phyloP scores from a whole-genome alignment of 2,113 vertebrate species.

The Archilochus colubris region DNA sequence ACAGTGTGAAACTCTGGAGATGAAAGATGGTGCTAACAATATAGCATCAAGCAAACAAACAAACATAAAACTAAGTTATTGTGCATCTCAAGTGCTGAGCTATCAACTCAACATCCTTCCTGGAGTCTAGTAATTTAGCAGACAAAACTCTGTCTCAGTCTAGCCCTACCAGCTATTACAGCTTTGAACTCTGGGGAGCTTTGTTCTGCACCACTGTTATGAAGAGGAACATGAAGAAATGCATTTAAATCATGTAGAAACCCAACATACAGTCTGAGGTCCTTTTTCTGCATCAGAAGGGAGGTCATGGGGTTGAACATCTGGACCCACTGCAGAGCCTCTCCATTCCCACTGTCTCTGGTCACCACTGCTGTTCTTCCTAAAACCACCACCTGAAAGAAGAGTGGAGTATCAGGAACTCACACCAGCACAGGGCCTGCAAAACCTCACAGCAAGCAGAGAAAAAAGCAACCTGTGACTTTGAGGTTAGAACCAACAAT shows the following conservation, averaged over 20 bases:
- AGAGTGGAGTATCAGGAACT: neutral
- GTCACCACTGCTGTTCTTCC: conserved; percentile 76
- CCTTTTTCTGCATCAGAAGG: conserved; percentile 27
- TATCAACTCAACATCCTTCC: neutral
- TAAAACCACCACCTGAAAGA: conserved; percentile 78
- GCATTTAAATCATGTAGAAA: neutral
- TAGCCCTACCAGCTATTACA: neutral
- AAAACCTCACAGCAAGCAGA: neutral
- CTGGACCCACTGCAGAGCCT: conserved; percentile 71
- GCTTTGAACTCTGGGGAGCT: neutral
- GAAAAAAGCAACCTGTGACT: neutral
- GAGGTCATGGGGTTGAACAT: conserved; percentile 65
- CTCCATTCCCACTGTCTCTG: conserved; percentile 77
- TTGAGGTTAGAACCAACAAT: neutral
- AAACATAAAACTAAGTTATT: neutral
- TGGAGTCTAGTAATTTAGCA: neutral
- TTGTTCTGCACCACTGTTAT: neutral
- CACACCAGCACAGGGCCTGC: neutral
- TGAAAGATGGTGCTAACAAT: neutral
- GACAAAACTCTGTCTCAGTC: neutral
- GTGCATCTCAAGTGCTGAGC: neutral
- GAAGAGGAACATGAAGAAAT: neutral
- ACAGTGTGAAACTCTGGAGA: neutral
- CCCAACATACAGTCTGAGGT: conserved; percentile 20
- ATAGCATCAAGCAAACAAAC: neutral